Percentiles rank a stretch among this genome's conserved stretches.
Conservation (phyloP, 2,888 invertebrate species). For the Fabriciana adippe region DNA sequence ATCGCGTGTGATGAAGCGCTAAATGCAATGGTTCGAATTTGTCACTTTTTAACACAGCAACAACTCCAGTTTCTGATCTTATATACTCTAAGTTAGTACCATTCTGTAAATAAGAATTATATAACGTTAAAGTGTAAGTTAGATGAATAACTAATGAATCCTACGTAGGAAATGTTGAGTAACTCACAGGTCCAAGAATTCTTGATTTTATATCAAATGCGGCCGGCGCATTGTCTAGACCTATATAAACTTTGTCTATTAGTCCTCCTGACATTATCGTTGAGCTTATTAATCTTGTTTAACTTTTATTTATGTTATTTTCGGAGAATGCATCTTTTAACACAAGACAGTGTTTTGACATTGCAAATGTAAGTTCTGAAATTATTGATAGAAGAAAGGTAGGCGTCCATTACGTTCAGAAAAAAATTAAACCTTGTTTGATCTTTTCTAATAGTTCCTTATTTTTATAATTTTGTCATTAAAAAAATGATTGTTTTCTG, state of each 20-base stretch:
- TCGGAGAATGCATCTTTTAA: constrained; percentile 60
- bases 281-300: constrained; percentile 40
- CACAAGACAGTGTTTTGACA: constrained; percentile 40
- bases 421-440: too few species aligned
- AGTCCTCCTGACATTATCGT: constrained; percentile 74
- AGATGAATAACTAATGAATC: constrained; percentile 3
- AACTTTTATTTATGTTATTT: constrained; percentile 49
- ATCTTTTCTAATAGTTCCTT: too few species aligned
- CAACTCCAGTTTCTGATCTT: constrained; percentile 89
- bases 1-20: constrained; percentile 87
- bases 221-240: constrained; percentile 89
- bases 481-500: too few species aligned
- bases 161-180: constrained; percentile 19
- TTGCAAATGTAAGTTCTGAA: constrained; percentile 27
- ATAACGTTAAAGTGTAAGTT: constrained; percentile 1
- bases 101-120: constrained; percentile 64
- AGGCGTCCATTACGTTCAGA: constrained; percentile 17
- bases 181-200: constrained; percentile 84
- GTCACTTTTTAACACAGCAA: constrained; percentile 86
- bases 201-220: constrained; percentile 89
- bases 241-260: constrained; percentile 88
- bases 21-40: constrained; percentile 89
- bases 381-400: not conserved
- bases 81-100: constrained; percentile 90
- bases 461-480: too few species aligned